Evolutionary conservation across 2,888 invertebrate species (phyloP), one percentile per base, ranked within the genome.

Genomic region (Vanessa cardui): DNA sequence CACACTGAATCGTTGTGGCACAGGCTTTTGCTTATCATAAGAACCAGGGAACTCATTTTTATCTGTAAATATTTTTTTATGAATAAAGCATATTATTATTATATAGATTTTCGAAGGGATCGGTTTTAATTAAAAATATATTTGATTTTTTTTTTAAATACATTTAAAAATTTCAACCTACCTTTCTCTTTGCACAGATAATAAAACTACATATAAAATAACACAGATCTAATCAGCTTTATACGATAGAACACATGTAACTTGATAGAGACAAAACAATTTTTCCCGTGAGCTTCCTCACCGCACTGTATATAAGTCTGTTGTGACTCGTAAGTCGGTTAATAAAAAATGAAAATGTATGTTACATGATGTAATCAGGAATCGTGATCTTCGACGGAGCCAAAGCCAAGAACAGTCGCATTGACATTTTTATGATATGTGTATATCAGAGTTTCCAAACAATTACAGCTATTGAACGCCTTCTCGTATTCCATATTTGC

Each of bases 261-360:
- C 69, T 45, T 44, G 46, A 58, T 71, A 66, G 64, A 71, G 64
- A 67, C 59, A 65, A 67, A 58, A 67, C 61, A 63, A 62, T 64
- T 72, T 72, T 69, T 60, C 63, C 67, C 59, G 46, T 62, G 62
- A 72, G 68, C 73, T 73, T 75, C 80, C 80, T 76, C 74, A 71
- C 76, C 69, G 68, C 69, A 72, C 78, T 74, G 78, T 77, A 75
- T 77, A 76, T 79, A 78, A 78, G 76, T 73, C 76, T 77, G 69
- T 65, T 81, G 78, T 82, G 84, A 82, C 74, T 78, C 72, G 75
- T 76, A 75, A 75, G 71, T 73, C 72, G 73, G 78, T 70, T 74
- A 78, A 80, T 84, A 80, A 83, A 79, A 84, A 82, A 78, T 83
- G 81, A 83, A 83, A 82, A 81, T 77, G 78, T 72, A 70, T 66